phyloP scores from a whole-genome alignment of 2,113 vertebrate genomes.

The Todiramphus saurophagus region DNA sequence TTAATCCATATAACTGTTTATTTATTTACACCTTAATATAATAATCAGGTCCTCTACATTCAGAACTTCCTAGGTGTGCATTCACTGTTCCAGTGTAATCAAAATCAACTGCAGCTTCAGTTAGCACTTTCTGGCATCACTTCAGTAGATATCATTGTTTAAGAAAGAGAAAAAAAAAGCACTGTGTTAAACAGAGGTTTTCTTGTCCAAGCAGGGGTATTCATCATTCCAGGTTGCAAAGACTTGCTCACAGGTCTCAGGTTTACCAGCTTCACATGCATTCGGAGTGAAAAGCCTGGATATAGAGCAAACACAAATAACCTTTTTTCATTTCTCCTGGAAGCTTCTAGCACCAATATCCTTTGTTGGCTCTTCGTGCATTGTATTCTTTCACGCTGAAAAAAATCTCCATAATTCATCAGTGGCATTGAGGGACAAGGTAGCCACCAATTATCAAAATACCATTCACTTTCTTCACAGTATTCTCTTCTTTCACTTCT shows the following conservation, averaged over 20 bases:
- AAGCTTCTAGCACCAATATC: slow-evolving; percentile 61
- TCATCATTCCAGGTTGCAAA: slow-evolving; percentile 34
- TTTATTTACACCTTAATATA: slow-evolving; percentile 64
- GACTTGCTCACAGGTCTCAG: slow-evolving; percentile 52
- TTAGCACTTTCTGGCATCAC: slow-evolving; percentile 6
- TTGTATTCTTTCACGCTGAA: neutral
- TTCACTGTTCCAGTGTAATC: neutral
- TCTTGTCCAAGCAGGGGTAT: slow-evolving; percentile 33
- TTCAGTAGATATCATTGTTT: slow-evolving; percentile 7
- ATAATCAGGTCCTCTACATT: slow-evolving; percentile 61
- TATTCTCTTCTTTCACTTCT: slow-evolving; percentile 29
- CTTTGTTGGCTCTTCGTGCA: slow-evolving; percentile 25
- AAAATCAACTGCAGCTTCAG: slow-evolving; percentile 27
- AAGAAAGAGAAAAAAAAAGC: slow-evolving; percentile 38
- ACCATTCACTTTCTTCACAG: neutral
- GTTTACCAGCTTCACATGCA: slow-evolving; percentile 58
- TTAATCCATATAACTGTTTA: slow-evolving; percentile 28
- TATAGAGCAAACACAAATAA: neutral
- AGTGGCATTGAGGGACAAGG: neutral
- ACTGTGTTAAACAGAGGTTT: slow-evolving; percentile 56
- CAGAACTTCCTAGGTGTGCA: slow-evolving; percentile 26
- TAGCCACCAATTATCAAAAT: neutral
- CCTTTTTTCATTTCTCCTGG: slow-evolving; percentile 40
- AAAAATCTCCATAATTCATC: slow-evolving; percentile 23
- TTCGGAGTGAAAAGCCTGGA: slow-evolving; percentile 47